A percentile compares a stretch with the other conserved stretches of the same genome.
Conservation (phyloP, 1,140 invertebrate genomes). For the Mamestra configurata region DNA sequence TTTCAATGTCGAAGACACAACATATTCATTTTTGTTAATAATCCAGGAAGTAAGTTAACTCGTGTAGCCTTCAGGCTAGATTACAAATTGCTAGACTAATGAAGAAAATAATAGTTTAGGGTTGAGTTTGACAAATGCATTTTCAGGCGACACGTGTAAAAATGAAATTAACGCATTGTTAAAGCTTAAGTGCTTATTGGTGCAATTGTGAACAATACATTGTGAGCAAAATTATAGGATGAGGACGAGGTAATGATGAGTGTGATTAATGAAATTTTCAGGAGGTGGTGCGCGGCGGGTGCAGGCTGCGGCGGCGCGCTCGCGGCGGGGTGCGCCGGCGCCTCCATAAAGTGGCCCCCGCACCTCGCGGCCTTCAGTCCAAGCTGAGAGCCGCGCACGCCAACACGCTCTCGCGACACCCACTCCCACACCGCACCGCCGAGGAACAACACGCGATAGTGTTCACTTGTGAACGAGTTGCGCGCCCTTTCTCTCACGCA, state of each 20-base stretch:
- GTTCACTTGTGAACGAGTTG: conserved; percentile 72
- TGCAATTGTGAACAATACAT: neutral
- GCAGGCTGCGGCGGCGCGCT: conserved; percentile 54
- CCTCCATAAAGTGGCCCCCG: conserved; percentile 80
- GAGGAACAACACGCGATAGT: conserved; percentile 77
- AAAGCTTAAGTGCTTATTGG: neutral
- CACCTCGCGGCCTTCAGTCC: conserved; percentile 84
- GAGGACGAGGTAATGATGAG: neutral
- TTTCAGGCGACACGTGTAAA: conserved; percentile 7
- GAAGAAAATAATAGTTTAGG: neutral
- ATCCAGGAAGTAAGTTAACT: neutral
- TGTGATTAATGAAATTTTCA: conserved; percentile 35
- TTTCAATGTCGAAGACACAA: too few species aligned
- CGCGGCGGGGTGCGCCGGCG: conserved; percentile 72
- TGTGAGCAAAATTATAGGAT: conserved; percentile 7
- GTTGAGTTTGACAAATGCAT: too few species aligned
- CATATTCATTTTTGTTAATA: too few species aligned
- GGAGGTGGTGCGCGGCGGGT: conserved; percentile 20
- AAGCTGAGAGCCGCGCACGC: conserved; percentile 73
- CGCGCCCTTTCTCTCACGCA: conserved; percentile 86
- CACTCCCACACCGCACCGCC: conserved; percentile 72
- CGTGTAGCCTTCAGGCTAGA: too few species aligned
- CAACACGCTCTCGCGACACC: conserved; percentile 76
- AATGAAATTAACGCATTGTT: neutral
- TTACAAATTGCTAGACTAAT: neutral